phyloP scores from a whole-genome alignment of 2,888 invertebrate species.

The Eupithecia inturbata region DNA sequence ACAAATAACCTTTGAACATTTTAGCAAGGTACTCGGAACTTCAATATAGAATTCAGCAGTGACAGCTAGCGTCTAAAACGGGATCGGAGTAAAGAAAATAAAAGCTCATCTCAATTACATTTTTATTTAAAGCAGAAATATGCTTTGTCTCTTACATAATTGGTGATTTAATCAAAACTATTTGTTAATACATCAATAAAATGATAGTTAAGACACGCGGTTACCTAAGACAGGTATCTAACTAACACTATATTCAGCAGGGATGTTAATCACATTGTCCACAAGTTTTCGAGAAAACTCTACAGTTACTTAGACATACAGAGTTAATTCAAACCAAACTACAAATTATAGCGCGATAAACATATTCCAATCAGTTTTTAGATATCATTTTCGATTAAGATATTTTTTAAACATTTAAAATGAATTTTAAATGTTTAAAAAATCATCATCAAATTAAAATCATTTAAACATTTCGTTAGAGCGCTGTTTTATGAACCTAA shows the following conservation, averaged over 20 bases:
- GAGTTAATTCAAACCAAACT: neutral
- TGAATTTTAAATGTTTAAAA: too few species aligned
- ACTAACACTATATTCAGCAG: neutral
- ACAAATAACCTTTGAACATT: neutral
- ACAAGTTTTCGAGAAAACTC: neutral
- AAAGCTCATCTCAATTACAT: neutral
- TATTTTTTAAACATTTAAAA: too few species aligned
- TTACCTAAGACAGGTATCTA: too few species aligned
- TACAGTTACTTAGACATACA: neutral
- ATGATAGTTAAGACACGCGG: too few species aligned
- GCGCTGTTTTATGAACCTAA: constrained; percentile 21
- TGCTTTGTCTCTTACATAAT: neutral
- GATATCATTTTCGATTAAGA: neutral
- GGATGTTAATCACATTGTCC: neutral
- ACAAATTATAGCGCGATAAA: neutral
- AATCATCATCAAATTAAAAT: too few species aligned
- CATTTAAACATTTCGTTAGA: too few species aligned
- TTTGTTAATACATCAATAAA: neutral
- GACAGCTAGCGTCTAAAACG: neutral
- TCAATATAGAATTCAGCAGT: neutral
- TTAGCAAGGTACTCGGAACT: neutral
- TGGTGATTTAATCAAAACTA: constrained; percentile 1
- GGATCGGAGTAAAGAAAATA: neutral
- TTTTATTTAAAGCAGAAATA: neutral
- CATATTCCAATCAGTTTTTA: neutral